Evolutionary conservation across 2,113 vertebrate genomes (phyloP).

Genomic region (Solenodon paradoxus): DNA sequence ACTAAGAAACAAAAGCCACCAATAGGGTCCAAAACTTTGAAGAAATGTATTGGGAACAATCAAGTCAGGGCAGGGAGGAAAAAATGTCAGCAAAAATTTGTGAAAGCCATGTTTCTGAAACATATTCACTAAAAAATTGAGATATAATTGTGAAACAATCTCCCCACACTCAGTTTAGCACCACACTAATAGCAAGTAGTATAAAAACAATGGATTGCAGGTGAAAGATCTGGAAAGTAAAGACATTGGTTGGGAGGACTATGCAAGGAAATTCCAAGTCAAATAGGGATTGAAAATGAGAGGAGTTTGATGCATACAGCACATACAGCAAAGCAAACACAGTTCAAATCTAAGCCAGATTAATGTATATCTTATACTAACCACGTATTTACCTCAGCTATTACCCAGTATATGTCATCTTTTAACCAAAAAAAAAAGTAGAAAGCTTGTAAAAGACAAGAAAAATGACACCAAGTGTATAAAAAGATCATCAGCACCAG

Average conservation of each 20-base stretch:
- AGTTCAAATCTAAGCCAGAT: neutral
- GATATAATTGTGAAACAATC: neutral
- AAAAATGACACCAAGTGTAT: neutral
- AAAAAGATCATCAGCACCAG: neutral
- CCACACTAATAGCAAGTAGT: no score
- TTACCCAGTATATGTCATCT: neutral
- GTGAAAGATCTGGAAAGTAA: neutral
- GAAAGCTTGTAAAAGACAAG: neutral
- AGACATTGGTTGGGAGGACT: neutral
- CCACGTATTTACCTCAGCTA: neutral
- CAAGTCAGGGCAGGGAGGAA: neutral
- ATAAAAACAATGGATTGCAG: neutral
- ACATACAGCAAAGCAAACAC: neutral
- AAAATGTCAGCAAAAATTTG: neutral
- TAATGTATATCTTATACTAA: neutral
- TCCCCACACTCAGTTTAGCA: no score
- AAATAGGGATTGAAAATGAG: neutral
- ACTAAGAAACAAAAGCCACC: neutral
- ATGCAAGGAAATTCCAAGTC: neutral
- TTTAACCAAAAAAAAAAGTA: neutral
- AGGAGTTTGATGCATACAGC: neutral
- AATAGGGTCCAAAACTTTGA: neutral
- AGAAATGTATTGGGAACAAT: neutral
- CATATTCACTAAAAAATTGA: neutral
- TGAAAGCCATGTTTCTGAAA: neutral